These are phyloP conservation scores for Notothenia coriiceps DNA, from an alignment of 2,113 vertebrate genomes.

Conservation along the genomic window DNA sequence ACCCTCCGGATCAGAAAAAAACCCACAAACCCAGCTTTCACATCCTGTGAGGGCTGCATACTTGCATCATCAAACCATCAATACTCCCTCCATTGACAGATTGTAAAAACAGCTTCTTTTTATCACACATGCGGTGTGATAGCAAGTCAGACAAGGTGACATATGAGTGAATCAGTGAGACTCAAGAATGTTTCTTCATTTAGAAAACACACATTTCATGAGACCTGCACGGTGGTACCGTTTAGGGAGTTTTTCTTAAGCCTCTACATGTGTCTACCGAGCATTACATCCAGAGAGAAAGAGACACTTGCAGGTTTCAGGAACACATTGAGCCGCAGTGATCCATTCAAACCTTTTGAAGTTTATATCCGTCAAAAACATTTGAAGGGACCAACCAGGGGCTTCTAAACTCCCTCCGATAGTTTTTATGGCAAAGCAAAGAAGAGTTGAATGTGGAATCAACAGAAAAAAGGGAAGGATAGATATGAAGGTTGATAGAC, in stretches of 20 bases:
- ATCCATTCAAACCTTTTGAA: constrained; percentile 59
- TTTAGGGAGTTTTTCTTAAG: constrained; percentile 21
- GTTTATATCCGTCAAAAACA: constrained; percentile 50
- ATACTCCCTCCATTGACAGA: constrained; percentile 39
- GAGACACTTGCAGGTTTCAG: constrained; percentile 35
- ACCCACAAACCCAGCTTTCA: constrained; percentile 45
- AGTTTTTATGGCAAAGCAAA: constrained; percentile 12
- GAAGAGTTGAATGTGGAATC: constrained; percentile 12
- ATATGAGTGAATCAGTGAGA: background rate
- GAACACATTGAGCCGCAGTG: constrained; percentile 33
- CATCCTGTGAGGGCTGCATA: constrained; percentile 33
- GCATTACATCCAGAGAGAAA: constrained; percentile 33
- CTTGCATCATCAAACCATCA: constrained; percentile 50
- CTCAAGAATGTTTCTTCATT: background rate
- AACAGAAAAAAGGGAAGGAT: constrained; percentile 11
- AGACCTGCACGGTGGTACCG: background rate
- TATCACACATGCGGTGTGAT: constrained; percentile 35
- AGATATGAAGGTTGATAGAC: background rate
- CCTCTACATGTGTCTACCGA: constrained; percentile 52
- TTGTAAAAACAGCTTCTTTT: constrained; percentile 39
- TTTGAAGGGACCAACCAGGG: constrained; percentile 25
- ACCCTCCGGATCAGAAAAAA: constrained; percentile 53
- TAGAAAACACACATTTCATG: background rate
- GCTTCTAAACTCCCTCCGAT: constrained; percentile 15
- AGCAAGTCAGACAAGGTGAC: constrained; percentile 29